Evolutionary conservation across 2,797 vertebrate species (phyloP).

Genomic region (Numenius phaeopus): DNA sequence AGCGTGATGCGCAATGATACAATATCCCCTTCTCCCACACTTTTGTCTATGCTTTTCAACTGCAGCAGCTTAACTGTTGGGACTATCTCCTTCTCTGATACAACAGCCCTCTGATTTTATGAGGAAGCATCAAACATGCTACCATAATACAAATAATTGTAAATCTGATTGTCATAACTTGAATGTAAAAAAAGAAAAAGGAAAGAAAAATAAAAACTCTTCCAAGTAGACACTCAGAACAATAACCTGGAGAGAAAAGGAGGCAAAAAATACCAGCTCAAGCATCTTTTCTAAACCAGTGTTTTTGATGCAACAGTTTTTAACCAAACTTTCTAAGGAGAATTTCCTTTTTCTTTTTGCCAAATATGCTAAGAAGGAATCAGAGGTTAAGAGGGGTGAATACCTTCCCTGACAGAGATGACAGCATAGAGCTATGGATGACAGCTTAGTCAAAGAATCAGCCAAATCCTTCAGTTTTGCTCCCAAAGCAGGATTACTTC

Average conservation of each 20-base stretch:
- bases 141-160: not conserved
- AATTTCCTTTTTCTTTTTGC: not conserved
- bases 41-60: not conserved
- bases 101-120: not conserved
- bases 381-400: not conserved
- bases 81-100: not conserved
- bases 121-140: not conserved
- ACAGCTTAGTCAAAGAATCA: not conserved
- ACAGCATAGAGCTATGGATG: not conserved
- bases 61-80: not conserved
- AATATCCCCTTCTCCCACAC: not conserved
- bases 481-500: not conserved
- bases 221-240: not conserved
- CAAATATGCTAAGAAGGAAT: not conserved
- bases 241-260: not conserved
- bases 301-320: not conserved
- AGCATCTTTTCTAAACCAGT: not conserved
- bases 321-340: not conserved
- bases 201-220: not conserved
- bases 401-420: not conserved
- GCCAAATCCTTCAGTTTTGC: not conserved
- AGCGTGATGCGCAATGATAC: not conserved
- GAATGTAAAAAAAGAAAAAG: rapidly evolving
- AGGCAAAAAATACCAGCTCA: not conserved
- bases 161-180: not conserved